Conservation (phyloP, 1,140 invertebrate genomes). For the Heterodera carotae region DNA sequence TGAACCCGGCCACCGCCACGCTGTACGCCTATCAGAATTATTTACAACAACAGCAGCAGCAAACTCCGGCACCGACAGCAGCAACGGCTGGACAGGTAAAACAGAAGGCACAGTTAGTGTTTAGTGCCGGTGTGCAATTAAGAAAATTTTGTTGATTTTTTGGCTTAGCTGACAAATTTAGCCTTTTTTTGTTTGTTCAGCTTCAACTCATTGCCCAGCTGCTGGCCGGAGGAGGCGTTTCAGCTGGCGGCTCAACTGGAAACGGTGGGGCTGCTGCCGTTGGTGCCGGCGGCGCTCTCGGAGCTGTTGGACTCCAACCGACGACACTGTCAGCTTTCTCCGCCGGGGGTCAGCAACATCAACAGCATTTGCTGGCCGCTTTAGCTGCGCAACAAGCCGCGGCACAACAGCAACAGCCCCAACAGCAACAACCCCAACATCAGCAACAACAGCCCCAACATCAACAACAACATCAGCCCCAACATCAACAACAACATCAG, state of each 20-base stretch:
- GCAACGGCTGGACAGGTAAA: conserved; percentile 4
- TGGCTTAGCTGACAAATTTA: no score
- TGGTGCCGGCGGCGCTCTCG: not conserved
- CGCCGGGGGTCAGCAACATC: conserved; percentile 31
- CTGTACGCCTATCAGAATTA: conserved; percentile 42
- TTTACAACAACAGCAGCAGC: conserved; percentile 44
- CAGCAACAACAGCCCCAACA: conserved; percentile 17
- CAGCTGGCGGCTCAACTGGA: not conserved
- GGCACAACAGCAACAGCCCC: conserved; percentile 33
- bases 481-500: not conserved
- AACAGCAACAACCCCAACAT: not conserved
- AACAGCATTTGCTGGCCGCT: conserved; percentile 18
- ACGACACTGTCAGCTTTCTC: conserved; percentile 5
- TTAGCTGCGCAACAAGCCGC: conserved; percentile 27
- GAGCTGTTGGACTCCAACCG: conserved; percentile 6
- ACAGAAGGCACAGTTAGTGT: not conserved
- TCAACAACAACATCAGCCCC: not conserved
- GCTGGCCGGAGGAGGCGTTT: conserved; percentile 8
- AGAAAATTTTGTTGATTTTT: not conserved
- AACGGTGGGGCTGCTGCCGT: not conserved
- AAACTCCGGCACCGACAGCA: conserved; percentile 8
- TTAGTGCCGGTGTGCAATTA: not conserved
- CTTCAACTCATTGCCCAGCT: conserved; percentile 25
- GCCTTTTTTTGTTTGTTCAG: no score
- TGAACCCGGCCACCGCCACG: conserved; percentile 18